Evolutionary conservation across 2,888 invertebrate genomes (phyloP), one percentile per base, ranked within the genome.

Genomic region (Entomobrya multifasciata): DNA sequence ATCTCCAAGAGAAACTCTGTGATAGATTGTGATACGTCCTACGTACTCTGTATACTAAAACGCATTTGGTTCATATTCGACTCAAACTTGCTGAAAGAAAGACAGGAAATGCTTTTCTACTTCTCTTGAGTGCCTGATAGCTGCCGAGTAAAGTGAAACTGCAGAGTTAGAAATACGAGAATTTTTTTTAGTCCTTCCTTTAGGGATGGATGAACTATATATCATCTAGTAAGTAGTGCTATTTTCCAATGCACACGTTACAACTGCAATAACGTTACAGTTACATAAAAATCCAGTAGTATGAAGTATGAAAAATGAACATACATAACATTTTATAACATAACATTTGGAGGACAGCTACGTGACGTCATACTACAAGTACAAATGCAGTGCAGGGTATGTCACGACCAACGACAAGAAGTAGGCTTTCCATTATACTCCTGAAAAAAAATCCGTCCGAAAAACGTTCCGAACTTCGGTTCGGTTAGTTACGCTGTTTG

Each of bases 341-440:
- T 15, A 36, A 25, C 47, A 47, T 84, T 77, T 84, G 83, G 77
- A 84, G 83, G 77, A 84, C 83, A 77, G 62, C 20, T 41, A 65
- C 77, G 36, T 84, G 77, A 84, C 77, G 83, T 84, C 77, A 84
- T 62, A 5, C 36, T 36, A 36, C 76, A 49, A 13, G 25, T 36
- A 36, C 60, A 76, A 76, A 52, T 79, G 79, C 79, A 65, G 65
- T 79, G 67, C 79, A 79, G 67, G 79, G 65, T 79, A 84, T 84
- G 67, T 52, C 83, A 52, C 65, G 65, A 77, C 72, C 41, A 82
- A 72, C 65, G 76, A 67, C 60, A 82, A 77, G 83, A 36, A 36
- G 8, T 62, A 49, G 47, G 47, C 62, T 10, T 36, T 36, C 8
- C 36, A 27, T 74, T 60, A 47, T 60, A 57, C 44, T 44, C n/a